Conservation (phyloP, 1,140 invertebrate species). For the Drosophila funebris region DNA sequence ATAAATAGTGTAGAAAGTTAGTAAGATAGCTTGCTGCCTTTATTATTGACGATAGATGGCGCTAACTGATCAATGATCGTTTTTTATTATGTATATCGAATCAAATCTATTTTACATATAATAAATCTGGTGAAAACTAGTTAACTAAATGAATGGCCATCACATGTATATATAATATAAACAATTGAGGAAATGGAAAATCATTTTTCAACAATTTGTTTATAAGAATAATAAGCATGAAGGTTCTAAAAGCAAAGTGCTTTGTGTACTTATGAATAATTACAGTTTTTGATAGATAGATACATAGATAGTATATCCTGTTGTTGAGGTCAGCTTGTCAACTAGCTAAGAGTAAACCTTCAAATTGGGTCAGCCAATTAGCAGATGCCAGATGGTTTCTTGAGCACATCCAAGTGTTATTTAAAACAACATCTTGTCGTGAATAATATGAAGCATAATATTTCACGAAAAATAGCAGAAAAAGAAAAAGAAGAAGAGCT, state of each 20-base stretch:
- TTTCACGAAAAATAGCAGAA: constrained; percentile 33
- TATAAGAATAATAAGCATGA: constrained; percentile 15
- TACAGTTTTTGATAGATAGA: neutral
- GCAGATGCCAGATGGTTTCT: constrained; percentile 26
- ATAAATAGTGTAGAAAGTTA: neutral
- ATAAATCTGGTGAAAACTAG: neutral
- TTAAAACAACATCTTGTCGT: constrained; percentile 34
- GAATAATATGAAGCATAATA: constrained; percentile 34
- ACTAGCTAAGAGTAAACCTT: neutral
- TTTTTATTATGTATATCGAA: neutral
- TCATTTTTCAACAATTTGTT: constrained; percentile 35
- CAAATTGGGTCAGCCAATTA: constrained; percentile 36
- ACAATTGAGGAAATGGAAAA: constrained; percentile 12
- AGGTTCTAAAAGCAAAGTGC: neutral
- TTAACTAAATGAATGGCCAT: neutral
- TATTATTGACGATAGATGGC: neutral
- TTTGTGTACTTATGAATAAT: constrained; percentile 5
- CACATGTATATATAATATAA: constrained; percentile 19
- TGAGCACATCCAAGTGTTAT: constrained; percentile 22
- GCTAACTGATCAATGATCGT: neutral
- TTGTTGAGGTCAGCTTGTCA: constrained; percentile 5
- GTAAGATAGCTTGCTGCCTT: neutral
- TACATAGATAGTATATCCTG: neutral
- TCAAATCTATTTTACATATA: neutral
- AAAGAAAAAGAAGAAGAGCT: too few relatives aligned